phyloP scores from a whole-genome alignment of 2,797 vertebrate species.

The Mycteria americana region DNA sequence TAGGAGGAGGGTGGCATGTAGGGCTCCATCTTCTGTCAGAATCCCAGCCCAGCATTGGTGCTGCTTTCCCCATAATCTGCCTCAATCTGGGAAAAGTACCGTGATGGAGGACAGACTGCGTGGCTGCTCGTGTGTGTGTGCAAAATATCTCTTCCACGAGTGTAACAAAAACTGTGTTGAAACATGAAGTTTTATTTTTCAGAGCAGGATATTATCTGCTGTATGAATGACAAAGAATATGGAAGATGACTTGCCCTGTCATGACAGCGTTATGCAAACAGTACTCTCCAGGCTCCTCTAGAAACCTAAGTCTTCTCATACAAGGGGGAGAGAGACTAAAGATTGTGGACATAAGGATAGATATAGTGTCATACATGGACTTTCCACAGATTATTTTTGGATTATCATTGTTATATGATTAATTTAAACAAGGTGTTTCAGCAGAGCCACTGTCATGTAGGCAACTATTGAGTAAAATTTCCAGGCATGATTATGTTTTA shows the following conservation, averaged over 20 bases:
- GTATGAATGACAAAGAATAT: not conserved
- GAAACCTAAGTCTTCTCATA: not conserved
- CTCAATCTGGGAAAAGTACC: not conserved
- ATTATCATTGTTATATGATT: not conserved
- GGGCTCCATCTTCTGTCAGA: not conserved
- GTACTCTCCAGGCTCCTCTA: not conserved
- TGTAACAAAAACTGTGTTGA: not conserved
- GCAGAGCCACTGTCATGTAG: not conserved
- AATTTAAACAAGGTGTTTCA: not conserved
- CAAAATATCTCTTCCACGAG: not conserved
- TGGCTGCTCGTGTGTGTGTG: not conserved
- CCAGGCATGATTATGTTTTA: not conserved
- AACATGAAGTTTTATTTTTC: not conserved
- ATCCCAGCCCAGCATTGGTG: rapidly evolving
- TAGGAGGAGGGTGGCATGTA: not conserved
- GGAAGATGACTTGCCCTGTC: not conserved
- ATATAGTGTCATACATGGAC: not conserved
- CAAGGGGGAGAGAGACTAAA: not conserved
- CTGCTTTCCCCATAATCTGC: not conserved
- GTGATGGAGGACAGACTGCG: not conserved
- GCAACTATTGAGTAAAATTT: not conserved
- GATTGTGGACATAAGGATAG: not conserved
- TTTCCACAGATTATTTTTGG: not conserved
- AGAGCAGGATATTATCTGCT: not conserved
- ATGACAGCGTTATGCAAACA: not conserved